Conservation (phyloP, 2,888 invertebrate species). For the Trissonchulus latispiculum region DNA sequence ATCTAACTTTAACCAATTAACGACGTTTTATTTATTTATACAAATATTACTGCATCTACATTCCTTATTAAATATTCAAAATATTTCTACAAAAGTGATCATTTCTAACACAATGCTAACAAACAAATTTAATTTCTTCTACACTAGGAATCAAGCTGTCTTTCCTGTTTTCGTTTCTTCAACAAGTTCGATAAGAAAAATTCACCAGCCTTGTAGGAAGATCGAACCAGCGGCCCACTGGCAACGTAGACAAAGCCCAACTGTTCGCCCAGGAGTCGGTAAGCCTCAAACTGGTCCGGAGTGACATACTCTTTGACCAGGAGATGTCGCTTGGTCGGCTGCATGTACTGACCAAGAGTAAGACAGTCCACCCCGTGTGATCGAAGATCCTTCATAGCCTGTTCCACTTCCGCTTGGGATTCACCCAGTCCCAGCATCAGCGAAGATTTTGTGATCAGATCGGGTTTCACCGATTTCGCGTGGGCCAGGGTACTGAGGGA, state of each 20-base stretch:
- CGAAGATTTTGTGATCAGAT: conserved; percentile 87
- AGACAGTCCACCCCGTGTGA: conserved; percentile 78
- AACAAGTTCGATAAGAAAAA: too few relatives aligned
- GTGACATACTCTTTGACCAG: conserved; percentile 78
- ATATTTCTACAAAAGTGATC: too few relatives aligned
- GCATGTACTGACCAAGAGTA: conserved; percentile 98
- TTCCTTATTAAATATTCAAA: too few relatives aligned
- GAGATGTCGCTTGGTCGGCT: conserved; percentile 89
- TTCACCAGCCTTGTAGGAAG: conserved; percentile 96
- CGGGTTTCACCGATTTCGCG: conserved; percentile 68
- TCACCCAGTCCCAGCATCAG: conserved; percentile 94
- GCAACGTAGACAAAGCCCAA: conserved; percentile 93
- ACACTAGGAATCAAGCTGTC: too few relatives aligned
- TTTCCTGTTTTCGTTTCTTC: too few relatives aligned
- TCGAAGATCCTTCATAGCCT: conserved; percentile 63
- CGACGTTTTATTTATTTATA: too few relatives aligned
- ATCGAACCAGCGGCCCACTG: conserved; percentile 89
- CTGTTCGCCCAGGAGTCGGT: conserved; percentile 68
- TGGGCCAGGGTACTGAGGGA: conserved; percentile 68
- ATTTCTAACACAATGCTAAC: too few relatives aligned
- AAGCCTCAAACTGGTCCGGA: conserved; percentile 74
- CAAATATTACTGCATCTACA: too few relatives aligned
- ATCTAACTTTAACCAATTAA: too few relatives aligned
- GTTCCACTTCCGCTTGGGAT: conserved; percentile 70
- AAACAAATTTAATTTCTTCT: too few relatives aligned